Percentiles rank a stretch among this genome's conserved stretches.
Conservation (phyloP, 1,140 invertebrate species). For the Armadillidium nasatum region DNA sequence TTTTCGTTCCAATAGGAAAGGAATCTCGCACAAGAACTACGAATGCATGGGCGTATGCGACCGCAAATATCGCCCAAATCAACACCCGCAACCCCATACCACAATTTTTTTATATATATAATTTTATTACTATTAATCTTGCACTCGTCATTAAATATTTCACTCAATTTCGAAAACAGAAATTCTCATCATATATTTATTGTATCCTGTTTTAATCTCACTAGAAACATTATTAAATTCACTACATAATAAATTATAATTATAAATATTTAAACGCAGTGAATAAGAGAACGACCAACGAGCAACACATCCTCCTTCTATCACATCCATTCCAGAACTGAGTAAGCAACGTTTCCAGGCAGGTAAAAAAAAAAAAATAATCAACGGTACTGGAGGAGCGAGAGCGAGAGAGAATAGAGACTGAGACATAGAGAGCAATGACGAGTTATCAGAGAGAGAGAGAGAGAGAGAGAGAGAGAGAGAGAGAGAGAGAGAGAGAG, state of each 20-base stretch:
- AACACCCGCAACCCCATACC: conserved; percentile 30
- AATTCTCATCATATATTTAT: conserved; percentile 13
- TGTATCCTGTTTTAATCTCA: conserved; percentile 5
- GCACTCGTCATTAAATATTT: conserved; percentile 11
- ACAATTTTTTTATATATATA: background rate
- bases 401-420: background rate
- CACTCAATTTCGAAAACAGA: background rate
- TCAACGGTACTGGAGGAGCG: background rate
- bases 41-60: conserved; percentile 34
- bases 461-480: conserved; percentile 14
- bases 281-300: background rate
- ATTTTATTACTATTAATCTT: conserved; percentile 2
- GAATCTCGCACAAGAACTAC: conserved; percentile 40
- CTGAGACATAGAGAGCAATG: no score
- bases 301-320: background rate
- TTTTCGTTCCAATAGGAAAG: conserved; percentile 30
- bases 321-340: background rate
- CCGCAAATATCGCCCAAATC: conserved; percentile 33
- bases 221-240: conserved; percentile 18
- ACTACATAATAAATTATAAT: background rate
- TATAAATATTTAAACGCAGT: background rate
- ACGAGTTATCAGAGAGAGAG: no score
- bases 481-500: conserved; percentile 26
- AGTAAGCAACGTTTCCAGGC: background rate
- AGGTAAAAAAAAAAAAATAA: conserved; percentile 1